Conservation (phyloP, 53 echinoderm and acorn worm species). For the Temnopleurus reevesii region DNA sequence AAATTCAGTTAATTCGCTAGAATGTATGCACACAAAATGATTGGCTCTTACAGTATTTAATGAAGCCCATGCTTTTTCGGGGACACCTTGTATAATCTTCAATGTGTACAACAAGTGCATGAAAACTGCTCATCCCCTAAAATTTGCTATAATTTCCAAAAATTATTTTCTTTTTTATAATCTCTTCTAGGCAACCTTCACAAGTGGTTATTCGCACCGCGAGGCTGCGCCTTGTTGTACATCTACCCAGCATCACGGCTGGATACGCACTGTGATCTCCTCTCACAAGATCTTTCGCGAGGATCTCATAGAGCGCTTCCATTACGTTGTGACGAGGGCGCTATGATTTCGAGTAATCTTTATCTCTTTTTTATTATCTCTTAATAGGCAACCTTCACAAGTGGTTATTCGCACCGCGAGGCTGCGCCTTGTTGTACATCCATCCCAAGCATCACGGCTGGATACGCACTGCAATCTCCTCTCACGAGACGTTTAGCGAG, state of each 20-base stretch:
- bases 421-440: slow-evolving; percentile 76
- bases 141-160: too few relatives aligned
- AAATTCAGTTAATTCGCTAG: too few relatives aligned
- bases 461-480: slow-evolving; percentile 59
- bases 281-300: slow-evolving; percentile 31
- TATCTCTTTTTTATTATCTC: too few relatives aligned
- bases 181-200: slow-evolving; percentile 76
- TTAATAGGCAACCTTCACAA: slow-evolving; percentile 80
- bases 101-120: too few relatives aligned
- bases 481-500: slow-evolving; percentile 25
- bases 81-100: too few relatives aligned
- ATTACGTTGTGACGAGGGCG: slow-evolving; percentile 65
- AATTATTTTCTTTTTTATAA: too few relatives aligned
- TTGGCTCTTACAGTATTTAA: too few relatives aligned
- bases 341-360: too few relatives aligned
- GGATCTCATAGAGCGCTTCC: slow-evolving; percentile 59
- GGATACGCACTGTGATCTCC: slow-evolving; percentile 57
- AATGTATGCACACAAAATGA: too few relatives aligned
- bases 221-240: slow-evolving; percentile 79
- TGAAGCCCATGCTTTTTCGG: too few relatives aligned
- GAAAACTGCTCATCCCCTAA: too few relatives aligned
- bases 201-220: slow-evolving; percentile 72
- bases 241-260: slow-evolving; percentile 66
- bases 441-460: slow-evolving; percentile 66
- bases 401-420: slow-evolving; percentile 71